Evolutionary conservation across 2,113 vertebrate species (phyloP).

Genomic region (Haemorhous mexicanus): DNA sequence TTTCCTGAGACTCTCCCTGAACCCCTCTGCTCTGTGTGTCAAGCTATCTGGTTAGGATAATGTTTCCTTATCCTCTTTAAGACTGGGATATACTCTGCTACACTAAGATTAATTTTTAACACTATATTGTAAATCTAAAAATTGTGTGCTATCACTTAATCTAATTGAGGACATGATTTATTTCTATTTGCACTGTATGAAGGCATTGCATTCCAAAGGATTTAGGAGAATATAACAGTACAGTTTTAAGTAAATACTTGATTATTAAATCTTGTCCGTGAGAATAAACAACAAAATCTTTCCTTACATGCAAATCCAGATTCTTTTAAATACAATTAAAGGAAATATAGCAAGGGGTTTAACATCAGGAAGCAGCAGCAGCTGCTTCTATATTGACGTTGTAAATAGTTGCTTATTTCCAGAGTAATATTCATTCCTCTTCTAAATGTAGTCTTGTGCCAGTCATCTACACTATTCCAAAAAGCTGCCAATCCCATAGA

Average conservation of each 20-base stretch:
- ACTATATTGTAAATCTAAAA: not conserved
- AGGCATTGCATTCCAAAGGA: not conserved
- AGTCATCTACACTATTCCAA: not conserved
- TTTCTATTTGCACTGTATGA: not conserved
- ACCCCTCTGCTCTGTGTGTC: not conserved
- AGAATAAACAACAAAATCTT: conserved; percentile 7
- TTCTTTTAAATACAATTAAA: conserved; percentile 9
- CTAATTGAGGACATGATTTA: not conserved
- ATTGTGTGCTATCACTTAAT: not conserved
- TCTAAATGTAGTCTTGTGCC: not conserved
- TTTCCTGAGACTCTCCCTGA: not conserved
- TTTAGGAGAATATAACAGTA: not conserved
- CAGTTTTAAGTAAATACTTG: not conserved
- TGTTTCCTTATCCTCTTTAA: not conserved
- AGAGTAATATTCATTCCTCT: not conserved
- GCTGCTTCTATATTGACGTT: not conserved
- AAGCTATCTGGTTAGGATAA: not conserved
- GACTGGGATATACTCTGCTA: not conserved
- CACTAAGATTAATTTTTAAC: not conserved
- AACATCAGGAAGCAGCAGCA: not conserved
- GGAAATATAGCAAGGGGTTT: not conserved
- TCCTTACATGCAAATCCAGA: not conserved
- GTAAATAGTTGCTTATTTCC: not conserved
- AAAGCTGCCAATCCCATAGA: not conserved
- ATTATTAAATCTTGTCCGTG: not conserved